These are phyloP conservation scores for Myotis yumanensis DNA, from an alignment of 2,113 vertebrate species.

Conservation along the genomic window DNA sequence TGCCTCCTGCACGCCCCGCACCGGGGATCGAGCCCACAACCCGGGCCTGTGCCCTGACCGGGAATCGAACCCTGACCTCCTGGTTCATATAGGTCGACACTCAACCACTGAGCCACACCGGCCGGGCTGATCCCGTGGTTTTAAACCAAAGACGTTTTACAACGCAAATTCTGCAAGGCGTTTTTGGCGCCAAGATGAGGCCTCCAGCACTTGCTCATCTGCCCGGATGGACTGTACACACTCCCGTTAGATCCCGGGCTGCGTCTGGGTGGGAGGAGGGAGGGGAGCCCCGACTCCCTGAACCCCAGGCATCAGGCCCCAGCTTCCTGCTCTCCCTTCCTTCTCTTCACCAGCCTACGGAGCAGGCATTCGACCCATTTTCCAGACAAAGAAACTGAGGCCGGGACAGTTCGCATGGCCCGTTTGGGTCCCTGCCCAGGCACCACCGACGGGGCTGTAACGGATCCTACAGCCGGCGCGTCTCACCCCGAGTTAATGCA, in stretches of 20 bases:
- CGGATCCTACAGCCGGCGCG: not conserved
- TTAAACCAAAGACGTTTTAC: not conserved
- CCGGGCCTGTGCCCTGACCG: too few relatives aligned
- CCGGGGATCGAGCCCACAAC: too few relatives aligned
- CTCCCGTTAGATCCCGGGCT: not conserved
- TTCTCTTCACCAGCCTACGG: not conserved
- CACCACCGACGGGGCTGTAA: accelerated
- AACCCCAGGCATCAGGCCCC: not conserved
- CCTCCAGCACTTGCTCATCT: not conserved
- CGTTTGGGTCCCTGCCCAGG: not conserved
- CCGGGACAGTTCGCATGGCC: not conserved
- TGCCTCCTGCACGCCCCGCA: too few relatives aligned
- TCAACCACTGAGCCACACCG: too few relatives aligned
- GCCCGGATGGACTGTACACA: not conserved
- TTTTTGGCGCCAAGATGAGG: not conserved
- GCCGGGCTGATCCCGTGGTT: not conserved
- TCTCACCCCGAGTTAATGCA: not conserved
- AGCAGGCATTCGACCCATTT: not conserved
- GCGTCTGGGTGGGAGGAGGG: not conserved
- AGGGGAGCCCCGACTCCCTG: not conserved
- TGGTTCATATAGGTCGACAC: too few relatives aligned
- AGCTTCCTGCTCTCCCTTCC: not conserved
- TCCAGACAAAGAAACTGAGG: not conserved
- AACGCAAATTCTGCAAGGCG: not conserved
- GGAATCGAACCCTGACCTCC: too few relatives aligned